Base-by-base conservation (phyloP, 2,888 invertebrate genomes). In the Sesamia inferens region DNA sequence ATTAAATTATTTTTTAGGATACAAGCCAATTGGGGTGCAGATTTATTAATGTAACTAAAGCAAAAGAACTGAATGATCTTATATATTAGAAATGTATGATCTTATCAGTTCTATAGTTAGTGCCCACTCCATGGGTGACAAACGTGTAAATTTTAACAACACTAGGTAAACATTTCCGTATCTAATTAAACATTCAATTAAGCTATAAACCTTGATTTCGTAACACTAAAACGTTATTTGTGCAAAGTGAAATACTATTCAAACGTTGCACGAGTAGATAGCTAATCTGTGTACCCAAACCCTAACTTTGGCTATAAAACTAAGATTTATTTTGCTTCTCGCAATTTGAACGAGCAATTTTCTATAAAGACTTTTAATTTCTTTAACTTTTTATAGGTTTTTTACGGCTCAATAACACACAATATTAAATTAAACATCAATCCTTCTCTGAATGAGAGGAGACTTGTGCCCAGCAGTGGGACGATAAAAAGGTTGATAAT, bases 251-350 rank as follows among this genome's bases (percentile, higher is more conserved):
- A 62, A 22, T 48, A 6, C 24, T 55, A 1, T 42, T 75, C 22
- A 11, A 75, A 55, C 5, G 13, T 44, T 5, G 55, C 57, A 31
- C 31, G 31, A 31, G 31, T 31, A 63, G 59, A 79, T 31, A 42
- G 14, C n/a, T 74, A 54, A 66, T 22, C 44, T 78, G 68, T 54
- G 55, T 24, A 62, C 48, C 58, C 2, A 6, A 74, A 48, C 22
- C 19, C 39, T n/a, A 67, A 67, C 22, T 78, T 55, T 44, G 14
- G n/a, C n/a, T n/a, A 74, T 74, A 74, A 74, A 78, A 66, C 31
- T 72, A 47, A 24, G 24, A 74, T 65, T 44, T 13, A 31, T 16
- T 55, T 8, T 24, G 31, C 44, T 55, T 44, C 51, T 22, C 2
- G 22, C 16, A 47, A 74, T 58, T 6, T 24, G 44, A 16, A 0